phyloP scores from a whole-genome alignment of 37 sponge, comb jelly and placozoan genomes.

The Theonella swinhoei region DNA sequence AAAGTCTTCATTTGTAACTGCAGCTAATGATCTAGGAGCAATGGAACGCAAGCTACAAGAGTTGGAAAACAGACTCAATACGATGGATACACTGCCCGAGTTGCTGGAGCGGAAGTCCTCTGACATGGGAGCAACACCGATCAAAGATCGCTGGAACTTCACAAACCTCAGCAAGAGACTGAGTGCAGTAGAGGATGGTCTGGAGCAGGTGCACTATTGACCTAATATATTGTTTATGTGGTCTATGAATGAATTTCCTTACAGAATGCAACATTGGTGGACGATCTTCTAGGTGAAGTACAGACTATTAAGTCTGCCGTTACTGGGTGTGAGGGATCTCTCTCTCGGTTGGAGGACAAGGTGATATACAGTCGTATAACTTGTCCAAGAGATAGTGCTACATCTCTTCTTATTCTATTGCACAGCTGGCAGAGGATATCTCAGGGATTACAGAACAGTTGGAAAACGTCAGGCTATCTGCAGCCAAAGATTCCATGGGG shows the following conservation, averaged over 20 bases:
- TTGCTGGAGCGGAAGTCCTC: slow-evolving; percentile 68
- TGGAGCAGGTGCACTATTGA: slow-evolving; percentile 77
- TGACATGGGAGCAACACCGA: slow-evolving; percentile 62
- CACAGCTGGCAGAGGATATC: slow-evolving; percentile 10
- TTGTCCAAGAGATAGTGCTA: too few relatives aligned
- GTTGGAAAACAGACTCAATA: slow-evolving; percentile 65
- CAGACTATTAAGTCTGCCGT: slow-evolving; percentile 38
- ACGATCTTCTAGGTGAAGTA: slow-evolving; percentile 72
- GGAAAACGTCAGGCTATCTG: slow-evolving; percentile 54
- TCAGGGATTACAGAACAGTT: slow-evolving; percentile 30
- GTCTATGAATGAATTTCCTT: background rate
- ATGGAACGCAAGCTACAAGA: slow-evolving; percentile 69
- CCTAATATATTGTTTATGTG: too few relatives aligned
- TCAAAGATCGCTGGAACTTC: slow-evolving; percentile 89
- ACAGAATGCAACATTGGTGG: slow-evolving; percentile 64
- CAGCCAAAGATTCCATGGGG: slow-evolving; percentile 32
- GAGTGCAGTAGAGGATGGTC: slow-evolving; percentile 77
- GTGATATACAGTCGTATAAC: background rate
- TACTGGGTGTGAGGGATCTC: background rate
- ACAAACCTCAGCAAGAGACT: slow-evolving; percentile 79
- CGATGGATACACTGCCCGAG: slow-evolving; percentile 70
- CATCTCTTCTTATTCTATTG: too few relatives aligned
- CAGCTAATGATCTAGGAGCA: slow-evolving; percentile 70
- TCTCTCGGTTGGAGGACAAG: slow-evolving; percentile 5
- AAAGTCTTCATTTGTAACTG: slow-evolving; percentile 22